Evolutionary conservation across 1,140 invertebrate genomes (phyloP), one percentile per base, ranked within the genome.

Genomic region (Drosophila ironensis): DNA sequence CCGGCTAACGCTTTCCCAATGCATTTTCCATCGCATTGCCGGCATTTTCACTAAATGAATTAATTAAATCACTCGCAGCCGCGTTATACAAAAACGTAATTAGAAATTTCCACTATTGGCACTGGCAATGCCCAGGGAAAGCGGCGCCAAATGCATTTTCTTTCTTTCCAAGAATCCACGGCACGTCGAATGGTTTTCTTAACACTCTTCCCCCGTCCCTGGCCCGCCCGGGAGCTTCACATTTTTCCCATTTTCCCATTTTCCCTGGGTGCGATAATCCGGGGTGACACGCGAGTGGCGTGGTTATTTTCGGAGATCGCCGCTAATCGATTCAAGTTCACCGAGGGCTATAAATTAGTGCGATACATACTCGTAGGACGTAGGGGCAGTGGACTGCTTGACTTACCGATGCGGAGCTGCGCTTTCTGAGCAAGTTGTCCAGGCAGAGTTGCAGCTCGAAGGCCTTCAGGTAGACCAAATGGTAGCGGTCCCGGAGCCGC

Each of bases 391-490:
- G n/a, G n/a, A n/a, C n/a, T n/a, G 2, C 7, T 12, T 2, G 11
- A 84, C 88, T 89, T 80, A 89, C 88, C 78, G 68, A 70, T 51
- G 71, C 66, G 9, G 88, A 89, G 46, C 69, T 88, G 46, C 86
- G 84, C 63, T 89, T 89, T 44, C 88, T 66, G 33, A 89, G 64
- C 22, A 94, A 91, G 53, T 93, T 92, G 89, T 96, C 95, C 66
- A 96, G 91, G 81, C 95, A 92, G 90, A 95, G 96, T 91, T 97
- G 95, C 94, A 96, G 96, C 92, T 98, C 97, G 76, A 97, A 92
- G 14, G 95, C 95, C 63, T 95, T 92, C 74, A 98, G 91, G 92
- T 96, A 97, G 52, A 97, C 92, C 59, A 95, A 92, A 89, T 98
- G 96, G 95, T 96, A 97, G 75, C 96, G 94, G 37, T 94, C 92